Evolutionary conservation across 2,797 vertebrate species (phyloP).

Genomic region (Thunnus albacares): DNA sequence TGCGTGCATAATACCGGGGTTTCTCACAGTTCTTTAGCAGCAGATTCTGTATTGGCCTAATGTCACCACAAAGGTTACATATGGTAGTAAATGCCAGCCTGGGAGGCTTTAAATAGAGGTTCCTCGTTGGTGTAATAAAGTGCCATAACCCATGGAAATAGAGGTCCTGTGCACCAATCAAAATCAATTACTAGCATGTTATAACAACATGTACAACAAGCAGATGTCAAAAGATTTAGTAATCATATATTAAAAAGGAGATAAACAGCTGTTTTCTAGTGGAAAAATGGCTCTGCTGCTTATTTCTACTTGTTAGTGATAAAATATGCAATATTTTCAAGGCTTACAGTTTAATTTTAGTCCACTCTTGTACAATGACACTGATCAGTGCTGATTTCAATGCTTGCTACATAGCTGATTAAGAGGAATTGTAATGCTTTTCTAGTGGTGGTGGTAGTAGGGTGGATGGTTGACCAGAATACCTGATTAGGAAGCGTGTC

Average conservation of each 20-base stretch:
- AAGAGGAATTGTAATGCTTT: constrained; percentile 85
- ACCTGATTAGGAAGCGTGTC: constrained; percentile 87
- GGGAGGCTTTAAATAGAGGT: constrained; percentile 86
- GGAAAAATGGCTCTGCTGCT: neutral
- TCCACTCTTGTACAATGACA: constrained; percentile 61
- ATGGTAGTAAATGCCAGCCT: constrained; percentile 83
- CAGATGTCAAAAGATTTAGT: constrained; percentile 52
- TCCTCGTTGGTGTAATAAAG: constrained; percentile 78
- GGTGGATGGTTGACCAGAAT: constrained; percentile 87
- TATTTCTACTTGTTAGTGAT: constrained; percentile 39
- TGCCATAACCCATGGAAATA: constrained; percentile 71
- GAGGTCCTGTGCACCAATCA: constrained; percentile 58
- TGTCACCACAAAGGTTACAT: constrained; percentile 89
- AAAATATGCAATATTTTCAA: constrained; percentile 50
- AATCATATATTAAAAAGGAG: constrained; percentile 16
- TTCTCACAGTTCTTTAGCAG: constrained; percentile 80
- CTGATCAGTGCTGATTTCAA: constrained; percentile 70
- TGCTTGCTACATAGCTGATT: constrained; percentile 80
- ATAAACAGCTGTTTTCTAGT: constrained; percentile 53
- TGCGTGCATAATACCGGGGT: constrained; percentile 81
- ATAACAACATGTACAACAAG: constrained; percentile 54
- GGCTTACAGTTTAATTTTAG: constrained; percentile 66
- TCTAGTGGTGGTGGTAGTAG: constrained; percentile 54
- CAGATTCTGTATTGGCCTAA: constrained; percentile 82
- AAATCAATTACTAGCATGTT: constrained; percentile 64